Evolutionary conservation across 2,113 vertebrate genomes (phyloP).

Genomic region (Calypte anna): DNA sequence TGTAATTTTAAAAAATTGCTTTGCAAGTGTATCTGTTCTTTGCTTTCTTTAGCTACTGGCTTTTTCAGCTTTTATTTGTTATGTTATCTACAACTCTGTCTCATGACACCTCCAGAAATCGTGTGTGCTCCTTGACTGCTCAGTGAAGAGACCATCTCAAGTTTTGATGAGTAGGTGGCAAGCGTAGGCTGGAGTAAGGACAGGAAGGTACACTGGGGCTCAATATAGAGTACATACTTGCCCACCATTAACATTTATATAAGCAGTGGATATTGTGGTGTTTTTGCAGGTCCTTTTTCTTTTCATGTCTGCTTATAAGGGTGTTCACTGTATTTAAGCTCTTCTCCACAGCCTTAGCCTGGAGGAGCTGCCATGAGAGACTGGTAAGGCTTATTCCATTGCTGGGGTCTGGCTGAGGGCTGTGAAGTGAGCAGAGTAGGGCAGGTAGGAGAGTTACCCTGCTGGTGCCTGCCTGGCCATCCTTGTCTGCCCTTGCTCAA

Average conservation of each 20-base stretch:
- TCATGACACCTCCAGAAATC: neutral
- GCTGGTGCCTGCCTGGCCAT: neutral
- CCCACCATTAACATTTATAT: neutral
- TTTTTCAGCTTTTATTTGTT: neutral
- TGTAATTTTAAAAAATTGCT: neutral
- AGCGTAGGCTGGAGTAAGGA: neutral
- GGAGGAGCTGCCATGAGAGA: neutral
- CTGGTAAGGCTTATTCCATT: fast-evolving
- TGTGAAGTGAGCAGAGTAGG: neutral
- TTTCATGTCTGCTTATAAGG: neutral
- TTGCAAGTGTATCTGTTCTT: neutral
- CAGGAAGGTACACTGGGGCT: neutral
- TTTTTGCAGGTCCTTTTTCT: neutral
- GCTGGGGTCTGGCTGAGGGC: neutral
- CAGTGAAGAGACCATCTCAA: neutral
- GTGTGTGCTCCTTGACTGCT: fast-evolving
- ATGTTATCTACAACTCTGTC: fast-evolving
- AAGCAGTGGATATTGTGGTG: neutral
- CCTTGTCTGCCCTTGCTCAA: neutral
- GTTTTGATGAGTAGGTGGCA: neutral
- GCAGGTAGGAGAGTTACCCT: neutral
- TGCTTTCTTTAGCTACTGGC: neutral
- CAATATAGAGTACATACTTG: fast-evolving
- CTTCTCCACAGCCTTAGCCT: neutral
- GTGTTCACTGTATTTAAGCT: neutral